Evolutionary conservation across 2,888 invertebrate genomes (phyloP).

Genomic region (Himalopsyche anomala): DNA sequence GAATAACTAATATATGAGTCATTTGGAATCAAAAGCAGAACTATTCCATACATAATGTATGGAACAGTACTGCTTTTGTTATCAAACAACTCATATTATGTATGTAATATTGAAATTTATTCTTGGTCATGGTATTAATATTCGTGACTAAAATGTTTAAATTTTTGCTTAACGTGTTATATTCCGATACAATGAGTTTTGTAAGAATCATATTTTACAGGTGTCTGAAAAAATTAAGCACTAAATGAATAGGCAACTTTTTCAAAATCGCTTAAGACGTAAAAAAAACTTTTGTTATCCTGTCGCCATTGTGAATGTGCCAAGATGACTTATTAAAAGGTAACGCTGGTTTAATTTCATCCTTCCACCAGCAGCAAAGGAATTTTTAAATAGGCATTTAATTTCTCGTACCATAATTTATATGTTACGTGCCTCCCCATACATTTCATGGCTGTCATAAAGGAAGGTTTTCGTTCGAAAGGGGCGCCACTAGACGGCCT

Average conservation of each 20-base stretch:
- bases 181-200: neutral
- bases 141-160: too few relatives aligned
- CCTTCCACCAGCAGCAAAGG: conserved; percentile 57
- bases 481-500: conserved; percentile 39
- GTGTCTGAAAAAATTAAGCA: conserved; percentile 11
- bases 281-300: conserved; percentile 55
- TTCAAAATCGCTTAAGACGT: conserved; percentile 20
- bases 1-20: too few relatives aligned
- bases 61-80: too few relatives aligned
- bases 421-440: conserved; percentile 60
- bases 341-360: conserved; percentile 62
- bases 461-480: conserved; percentile 54
- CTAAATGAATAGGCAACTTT: conserved; percentile 2
- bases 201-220: neutral
- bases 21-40: too few relatives aligned
- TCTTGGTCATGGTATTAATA: too few relatives aligned
- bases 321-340: conserved; percentile 64
- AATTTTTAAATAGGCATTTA: conserved; percentile 66
- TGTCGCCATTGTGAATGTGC: conserved; percentile 56
- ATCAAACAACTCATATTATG: too few relatives aligned
- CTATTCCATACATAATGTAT: too few relatives aligned
- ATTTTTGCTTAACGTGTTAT: too few relatives aligned
- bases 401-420: conserved; percentile 64
- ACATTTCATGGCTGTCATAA: conserved; percentile 64
- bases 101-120: too few relatives aligned